These are phyloP conservation scores for Limenitis camilla DNA, from an alignment of 2,888 invertebrate species.

Conservation along the genomic window DNA sequence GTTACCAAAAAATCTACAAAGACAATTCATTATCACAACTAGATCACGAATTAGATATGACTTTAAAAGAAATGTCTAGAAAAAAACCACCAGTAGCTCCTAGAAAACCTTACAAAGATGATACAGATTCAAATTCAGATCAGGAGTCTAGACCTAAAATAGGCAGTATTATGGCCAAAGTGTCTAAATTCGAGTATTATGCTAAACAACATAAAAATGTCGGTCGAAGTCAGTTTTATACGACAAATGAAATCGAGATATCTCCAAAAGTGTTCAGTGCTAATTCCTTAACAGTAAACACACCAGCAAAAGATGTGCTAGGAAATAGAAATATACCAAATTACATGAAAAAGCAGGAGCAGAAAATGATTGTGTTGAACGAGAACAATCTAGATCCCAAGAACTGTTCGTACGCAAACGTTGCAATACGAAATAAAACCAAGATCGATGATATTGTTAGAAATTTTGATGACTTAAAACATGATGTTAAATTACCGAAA, in stretches of 20 bases:
- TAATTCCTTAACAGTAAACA: slow-evolving; percentile 84
- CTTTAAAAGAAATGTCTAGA: slow-evolving; percentile 66
- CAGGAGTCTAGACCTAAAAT: slow-evolving; percentile 58
- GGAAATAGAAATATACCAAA: slow-evolving; percentile 77
- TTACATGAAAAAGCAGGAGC: slow-evolving; percentile 75
- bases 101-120: slow-evolving; percentile 72
- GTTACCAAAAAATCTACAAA: slow-evolving; percentile 60
- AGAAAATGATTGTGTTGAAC: slow-evolving; percentile 49
- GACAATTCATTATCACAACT: slow-evolving; percentile 52
- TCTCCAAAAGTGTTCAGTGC: slow-evolving; percentile 88
- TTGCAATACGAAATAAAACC: slow-evolving; percentile 54
- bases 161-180: slow-evolving; percentile 80
- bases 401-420: slow-evolving; percentile 59
- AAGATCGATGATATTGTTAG: slow-evolving; percentile 66
- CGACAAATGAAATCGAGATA: slow-evolving; percentile 58
- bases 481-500: slow-evolving; percentile 48
- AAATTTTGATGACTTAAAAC: slow-evolving; percentile 60
- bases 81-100: slow-evolving; percentile 80
- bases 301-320: slow-evolving; percentile 86
- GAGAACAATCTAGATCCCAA: slow-evolving; percentile 61
- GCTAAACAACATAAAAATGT: slow-evolving; percentile 77
- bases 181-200: slow-evolving; percentile 86
- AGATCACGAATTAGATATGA: slow-evolving; percentile 63
- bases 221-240: slow-evolving; percentile 62
- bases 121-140: slow-evolving; percentile 68